Percentiles rank a stretch among this genome's conserved stretches.
These are phyloP conservation scores for Hemibagrus wyckioides DNA, from an alignment of 2,113 vertebrate genomes.

Conservation along the genomic window DNA sequence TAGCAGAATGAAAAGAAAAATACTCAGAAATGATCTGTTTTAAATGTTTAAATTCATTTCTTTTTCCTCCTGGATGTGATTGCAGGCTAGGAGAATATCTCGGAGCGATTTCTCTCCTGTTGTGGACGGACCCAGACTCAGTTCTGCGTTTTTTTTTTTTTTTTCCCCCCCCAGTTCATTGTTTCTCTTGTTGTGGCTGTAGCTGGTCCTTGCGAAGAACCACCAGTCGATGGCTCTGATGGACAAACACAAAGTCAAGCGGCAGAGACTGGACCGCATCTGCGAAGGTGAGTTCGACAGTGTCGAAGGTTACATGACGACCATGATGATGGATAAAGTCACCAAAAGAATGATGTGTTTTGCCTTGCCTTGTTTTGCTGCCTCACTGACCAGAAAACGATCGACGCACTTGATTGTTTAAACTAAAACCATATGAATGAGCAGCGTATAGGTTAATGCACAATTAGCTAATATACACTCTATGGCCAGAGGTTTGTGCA, in stretches of 20 bases:
- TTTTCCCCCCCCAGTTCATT: neutral
- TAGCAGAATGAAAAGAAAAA: neutral
- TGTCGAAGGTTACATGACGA: no score
- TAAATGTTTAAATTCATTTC: neutral
- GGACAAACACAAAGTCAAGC: constrained; percentile 92
- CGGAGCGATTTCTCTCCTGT: constrained; percentile 31
- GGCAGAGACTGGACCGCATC: constrained; percentile 86
- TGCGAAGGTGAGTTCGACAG: constrained; percentile 75
- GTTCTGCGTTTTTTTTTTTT: constrained; percentile 25
- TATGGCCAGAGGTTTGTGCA: neutral
- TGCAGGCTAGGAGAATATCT: constrained; percentile 54
- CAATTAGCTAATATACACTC: neutral
- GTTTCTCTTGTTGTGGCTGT: constrained; percentile 35
- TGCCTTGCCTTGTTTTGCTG: neutral
- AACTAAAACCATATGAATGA: neutral
- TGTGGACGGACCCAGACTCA: constrained; percentile 19
- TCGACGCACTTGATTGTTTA: neutral
- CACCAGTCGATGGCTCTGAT: constrained; percentile 79
- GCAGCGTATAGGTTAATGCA: neutral
- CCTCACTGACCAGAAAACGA: neutral
- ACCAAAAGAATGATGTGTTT: neutral
- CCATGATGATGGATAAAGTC: neutral
- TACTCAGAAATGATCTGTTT: neutral
- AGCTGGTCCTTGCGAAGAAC: constrained; percentile 67
- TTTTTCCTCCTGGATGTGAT: neutral